A percentile compares a stretch with the other conserved stretches of the same genome.
Conservation (phyloP, 2,113 vertebrate genomes). For the Brachypodius melanocephalos region DNA sequence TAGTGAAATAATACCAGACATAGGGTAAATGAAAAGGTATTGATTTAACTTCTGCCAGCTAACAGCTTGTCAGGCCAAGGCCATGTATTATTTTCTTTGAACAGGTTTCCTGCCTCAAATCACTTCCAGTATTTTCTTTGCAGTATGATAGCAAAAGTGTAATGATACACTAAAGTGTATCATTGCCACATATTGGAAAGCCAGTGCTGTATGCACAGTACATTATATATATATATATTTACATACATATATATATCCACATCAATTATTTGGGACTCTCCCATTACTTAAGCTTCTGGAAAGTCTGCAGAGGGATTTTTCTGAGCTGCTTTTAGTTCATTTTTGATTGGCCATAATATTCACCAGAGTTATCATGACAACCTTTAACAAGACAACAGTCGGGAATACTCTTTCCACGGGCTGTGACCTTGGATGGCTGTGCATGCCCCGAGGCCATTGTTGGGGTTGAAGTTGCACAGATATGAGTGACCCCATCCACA, state of each 20-base stretch:
- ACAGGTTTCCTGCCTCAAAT: background rate
- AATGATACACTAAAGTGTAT: background rate
- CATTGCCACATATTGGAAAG: background rate
- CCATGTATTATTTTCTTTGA: conserved; percentile 8
- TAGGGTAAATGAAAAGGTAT: background rate
- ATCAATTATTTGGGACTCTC: background rate
- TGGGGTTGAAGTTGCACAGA: background rate
- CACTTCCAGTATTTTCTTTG: conserved; percentile 5
- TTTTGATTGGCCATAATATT: background rate
- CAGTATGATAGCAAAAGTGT: background rate
- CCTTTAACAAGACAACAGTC: background rate
- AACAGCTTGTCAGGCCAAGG: background rate
- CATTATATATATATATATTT: too few species aligned
- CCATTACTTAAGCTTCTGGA: background rate
- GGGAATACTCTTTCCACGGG: background rate
- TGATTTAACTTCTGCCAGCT: background rate
- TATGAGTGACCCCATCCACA: background rate
- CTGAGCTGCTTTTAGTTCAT: background rate
- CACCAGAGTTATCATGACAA: background rate
- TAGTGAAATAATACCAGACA: background rate
- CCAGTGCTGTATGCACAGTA: fast-evolving
- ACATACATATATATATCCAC: too few species aligned
- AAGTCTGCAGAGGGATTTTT: background rate
- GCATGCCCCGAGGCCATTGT: background rate
- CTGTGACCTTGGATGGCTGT: background rate